Base-by-base conservation (phyloP, 1,140 invertebrate genomes). In the Drosophila ohnishii region DNA sequence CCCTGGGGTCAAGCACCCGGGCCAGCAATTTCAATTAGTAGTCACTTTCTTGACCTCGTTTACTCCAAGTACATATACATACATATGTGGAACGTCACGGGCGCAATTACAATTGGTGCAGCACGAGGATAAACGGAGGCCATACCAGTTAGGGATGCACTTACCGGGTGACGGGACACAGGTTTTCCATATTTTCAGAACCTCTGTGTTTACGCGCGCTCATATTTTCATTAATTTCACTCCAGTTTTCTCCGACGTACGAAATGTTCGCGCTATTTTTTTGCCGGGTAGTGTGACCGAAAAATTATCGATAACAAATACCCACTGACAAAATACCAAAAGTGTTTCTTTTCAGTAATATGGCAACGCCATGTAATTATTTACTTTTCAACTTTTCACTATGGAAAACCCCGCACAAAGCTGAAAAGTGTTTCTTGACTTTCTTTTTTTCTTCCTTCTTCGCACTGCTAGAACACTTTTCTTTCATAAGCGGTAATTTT, bases 151-250 rank as follows among this genome's bases (percentile, higher is more conserved):
- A 10, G 3, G 11, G 3, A 3, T 13, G 10, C 47, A 78, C 39
- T 79, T 86, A 91, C 90, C 90, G 90, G 50, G 83, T 35, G 44
- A 80, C 73, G 28, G 90, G 90, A 65, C 90, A 91, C 65, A 91
- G 71, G 83, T 91, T 91, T 83, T 91, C 90, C 76, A 90, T 88
- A 56, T 91, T 91, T 61, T 91, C 86, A 9, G 64, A 53, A 69
- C 76, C 82, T 39, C 71, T 80, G 66, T 86, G 82, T 39, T 91
- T 91, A 28, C 79, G 84, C 59, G 53, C 78, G 59, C 90, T 91
- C 81, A 90, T 91, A 84, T 85, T 82, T 90, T 62, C 34, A 48
- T 6, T 25, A 67, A 62, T 74, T 65, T 45, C 16, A 37, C 32
- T 28, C 35, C 59, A 74, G 30, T 55, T 51, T 87, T 79, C 71